Evolutionary conservation across 2,797 vertebrate genomes (phyloP).

Genomic region (Neosilurus mollespiculum): DNA sequence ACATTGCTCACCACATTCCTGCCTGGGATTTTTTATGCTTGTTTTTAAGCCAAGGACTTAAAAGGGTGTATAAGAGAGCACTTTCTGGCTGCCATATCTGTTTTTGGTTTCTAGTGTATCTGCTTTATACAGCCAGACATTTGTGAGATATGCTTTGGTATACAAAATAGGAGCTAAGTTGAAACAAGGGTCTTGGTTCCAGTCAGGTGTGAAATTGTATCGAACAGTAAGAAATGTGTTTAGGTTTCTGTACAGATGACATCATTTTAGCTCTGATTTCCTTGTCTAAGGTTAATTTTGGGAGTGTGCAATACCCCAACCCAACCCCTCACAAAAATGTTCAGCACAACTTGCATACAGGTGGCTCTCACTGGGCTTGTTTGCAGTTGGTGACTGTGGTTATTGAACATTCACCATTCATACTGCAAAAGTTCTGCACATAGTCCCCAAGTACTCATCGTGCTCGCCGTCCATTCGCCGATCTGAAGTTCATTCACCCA

Average conservation of each 20-base stretch:
- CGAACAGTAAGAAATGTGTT: neutral
- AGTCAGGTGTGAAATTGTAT: slow-evolving; percentile 5
- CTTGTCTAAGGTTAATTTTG: neutral
- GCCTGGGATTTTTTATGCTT: neutral
- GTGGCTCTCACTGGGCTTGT: no score
- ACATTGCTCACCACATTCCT: slow-evolving; percentile 9
- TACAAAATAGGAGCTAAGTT: neutral
- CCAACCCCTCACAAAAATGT: neutral
- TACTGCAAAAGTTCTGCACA: no score
- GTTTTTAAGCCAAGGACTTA: slow-evolving; percentile 35
- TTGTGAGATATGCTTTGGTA: slow-evolving; percentile 17
- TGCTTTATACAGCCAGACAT: slow-evolving; percentile 24
- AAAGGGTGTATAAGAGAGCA: slow-evolving; percentile 20
- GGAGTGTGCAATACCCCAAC: neutral
- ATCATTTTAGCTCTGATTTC: neutral
- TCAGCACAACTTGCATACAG: neutral
- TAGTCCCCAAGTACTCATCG: no score
- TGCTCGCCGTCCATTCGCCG: no score
- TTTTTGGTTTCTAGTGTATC: slow-evolving; percentile 25
- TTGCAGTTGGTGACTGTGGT: no score
- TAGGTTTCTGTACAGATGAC: neutral
- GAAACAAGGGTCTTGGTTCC: slow-evolving; percentile 4
- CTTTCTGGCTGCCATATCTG: slow-evolving; percentile 14
- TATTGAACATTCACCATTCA: no score
- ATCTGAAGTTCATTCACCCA: no score